A percentile compares a stretch with the other conserved stretches of the same genome.
Conservation (phyloP, 2,888 invertebrate genomes). For the Ennomos erosarius region DNA sequence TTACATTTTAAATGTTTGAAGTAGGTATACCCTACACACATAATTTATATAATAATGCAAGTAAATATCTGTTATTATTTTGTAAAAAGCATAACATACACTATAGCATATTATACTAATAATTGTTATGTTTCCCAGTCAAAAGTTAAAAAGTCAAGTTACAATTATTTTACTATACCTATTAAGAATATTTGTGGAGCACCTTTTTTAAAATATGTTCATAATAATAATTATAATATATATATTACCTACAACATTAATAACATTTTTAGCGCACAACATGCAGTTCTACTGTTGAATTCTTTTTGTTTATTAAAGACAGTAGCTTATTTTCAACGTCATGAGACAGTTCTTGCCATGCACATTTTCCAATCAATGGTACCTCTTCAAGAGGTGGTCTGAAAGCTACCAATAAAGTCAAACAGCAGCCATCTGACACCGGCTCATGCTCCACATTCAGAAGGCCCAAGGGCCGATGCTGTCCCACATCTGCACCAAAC, state of each 20-base stretch:
- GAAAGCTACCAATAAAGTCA: slow-evolving; percentile 93
- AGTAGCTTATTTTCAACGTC: slow-evolving; percentile 89
- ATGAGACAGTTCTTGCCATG: slow-evolving; percentile 93
- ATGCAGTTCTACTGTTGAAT: slow-evolving; percentile 92
- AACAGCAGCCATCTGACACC: slow-evolving; percentile 90
- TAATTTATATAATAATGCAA: no score
- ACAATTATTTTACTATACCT: slow-evolving; percentile 1
- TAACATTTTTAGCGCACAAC: slow-evolving; percentile 88
- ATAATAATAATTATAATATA: no score
- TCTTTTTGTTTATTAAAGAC: slow-evolving; percentile 88
- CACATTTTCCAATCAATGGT: slow-evolving; percentile 93
- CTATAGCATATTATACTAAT: no score
- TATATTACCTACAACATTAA: neutral
- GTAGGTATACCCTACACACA: no score
- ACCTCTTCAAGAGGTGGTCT: slow-evolving; percentile 94
- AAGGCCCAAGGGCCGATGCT: slow-evolving; percentile 93
- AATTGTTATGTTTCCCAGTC: no score
- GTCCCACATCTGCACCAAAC: slow-evolving; percentile 94
- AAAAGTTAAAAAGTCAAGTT: slow-evolving; percentile 12
- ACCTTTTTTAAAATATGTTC: slow-evolving; percentile 15
- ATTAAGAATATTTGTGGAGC: slow-evolving; percentile 34
- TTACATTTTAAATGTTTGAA: no score
- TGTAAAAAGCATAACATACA: no score
- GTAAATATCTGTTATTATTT: no score
- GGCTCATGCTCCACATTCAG: slow-evolving; percentile 90